Evolutionary conservation across 2,797 vertebrate species (phyloP), one percentile per base, ranked within the genome.

Genomic region (Semaprochilodus insignis): DNA sequence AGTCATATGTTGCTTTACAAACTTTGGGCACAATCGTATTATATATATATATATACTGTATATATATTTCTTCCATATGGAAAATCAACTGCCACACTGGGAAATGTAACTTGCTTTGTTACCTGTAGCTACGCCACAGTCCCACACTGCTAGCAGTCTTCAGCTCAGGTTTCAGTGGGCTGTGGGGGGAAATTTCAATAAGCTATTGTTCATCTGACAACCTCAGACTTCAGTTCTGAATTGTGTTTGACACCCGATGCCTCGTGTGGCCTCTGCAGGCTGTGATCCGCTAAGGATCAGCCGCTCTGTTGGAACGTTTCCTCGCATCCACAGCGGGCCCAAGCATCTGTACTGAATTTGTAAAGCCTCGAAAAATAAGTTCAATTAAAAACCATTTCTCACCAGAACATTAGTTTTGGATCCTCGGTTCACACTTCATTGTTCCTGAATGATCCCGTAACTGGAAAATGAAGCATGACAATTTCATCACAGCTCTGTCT

Each of bases 141-240:
- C 25, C 60, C 23, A 63, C 59, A 23, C 10, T 23, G 48, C 31
- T 15, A 21, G 5, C 15, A 52, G 13, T 10, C 73, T 74, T 7
- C 3, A 57, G 62, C 74, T 62, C 48, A 19, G 10, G n/a, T 7
- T 40, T 13, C 27, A 74, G 48, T 55, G 1, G 31, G 27, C 17
- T n/a, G 66, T 31, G 34, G 51, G 40, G 31, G 48, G 54, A 67
- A n/a, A 16, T 25, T 51, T 82, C 66, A 82, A 77, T 71, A 63
- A 27, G 14, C 74, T 27, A 77, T 82, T 82, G 81, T 82, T 82
- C 74, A n/a, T 71, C 74, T 44, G 27, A 54, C 27, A 54, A 14
- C 55, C 65, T 44, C 72, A 55, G 23, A 51, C 21, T 44, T 40
- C 44, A 54, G 14, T 52, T 27, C 21, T 27, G 25, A 70, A 51